Percentiles rank a stretch among this genome's conserved stretches.
phyloP scores from a whole-genome alignment of 2,797 vertebrate species.

The Neosilurus hyrtlii region DNA sequence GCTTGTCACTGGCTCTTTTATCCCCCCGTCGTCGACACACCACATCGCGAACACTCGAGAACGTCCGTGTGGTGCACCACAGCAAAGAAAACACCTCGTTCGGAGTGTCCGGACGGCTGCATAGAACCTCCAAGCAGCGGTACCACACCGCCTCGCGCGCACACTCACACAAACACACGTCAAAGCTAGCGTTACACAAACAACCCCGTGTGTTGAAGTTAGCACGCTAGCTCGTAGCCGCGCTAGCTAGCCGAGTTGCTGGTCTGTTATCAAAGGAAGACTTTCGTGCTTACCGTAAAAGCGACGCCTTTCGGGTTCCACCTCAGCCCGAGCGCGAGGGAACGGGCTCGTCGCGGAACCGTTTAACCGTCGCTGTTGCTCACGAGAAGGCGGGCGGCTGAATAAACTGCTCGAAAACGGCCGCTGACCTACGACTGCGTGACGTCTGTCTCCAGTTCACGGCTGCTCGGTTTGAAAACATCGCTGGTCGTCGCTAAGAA shows the following conservation, averaged over 20 bases:
- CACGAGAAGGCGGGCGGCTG: not conserved
- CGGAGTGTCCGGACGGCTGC: not conserved
- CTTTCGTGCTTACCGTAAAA: slow-evolving; percentile 68
- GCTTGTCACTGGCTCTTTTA: too few species aligned
- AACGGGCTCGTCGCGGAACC: not conserved
- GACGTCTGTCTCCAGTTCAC: slow-evolving; percentile 67
- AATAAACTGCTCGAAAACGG: slow-evolving; percentile 42
- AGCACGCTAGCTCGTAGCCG: not conserved
- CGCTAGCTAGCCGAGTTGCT: not conserved
- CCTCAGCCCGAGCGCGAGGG: slow-evolving; percentile 37
- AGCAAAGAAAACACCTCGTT: too few species aligned
- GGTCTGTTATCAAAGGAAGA: not conserved
- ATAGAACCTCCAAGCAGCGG: not conserved
- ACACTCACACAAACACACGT: not conserved
- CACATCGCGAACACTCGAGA: not conserved
- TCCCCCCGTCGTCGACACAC: not conserved
- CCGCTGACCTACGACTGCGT: slow-evolving; percentile 70
- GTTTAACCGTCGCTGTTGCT: not conserved
- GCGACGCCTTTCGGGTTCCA: not conserved
- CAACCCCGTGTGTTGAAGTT: not conserved
- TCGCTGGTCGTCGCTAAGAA: slow-evolving; percentile 75
- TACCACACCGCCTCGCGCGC: too few species aligned
- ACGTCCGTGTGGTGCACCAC: not conserved
- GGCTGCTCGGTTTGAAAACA: slow-evolving; percentile 78
- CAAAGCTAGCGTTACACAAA: slow-evolving; percentile 12